Percentiles rank a stretch among this genome's conserved stretches.
These are phyloP conservation scores for Tichodroma muraria DNA, from an alignment of 2,113 vertebrate genomes.

Conservation along the genomic window DNA sequence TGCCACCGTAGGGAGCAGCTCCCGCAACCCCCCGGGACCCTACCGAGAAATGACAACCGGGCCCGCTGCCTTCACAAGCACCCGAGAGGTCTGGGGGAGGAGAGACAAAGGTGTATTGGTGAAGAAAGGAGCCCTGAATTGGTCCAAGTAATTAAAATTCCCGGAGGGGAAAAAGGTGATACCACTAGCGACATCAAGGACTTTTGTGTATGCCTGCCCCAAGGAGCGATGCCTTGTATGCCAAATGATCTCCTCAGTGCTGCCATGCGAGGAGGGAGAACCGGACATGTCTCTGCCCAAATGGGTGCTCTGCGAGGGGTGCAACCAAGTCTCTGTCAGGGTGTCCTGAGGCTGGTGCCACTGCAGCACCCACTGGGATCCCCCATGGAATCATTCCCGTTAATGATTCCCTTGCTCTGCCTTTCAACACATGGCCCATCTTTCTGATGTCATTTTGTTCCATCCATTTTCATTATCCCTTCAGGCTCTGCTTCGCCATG, in stretches of 20 bases:
- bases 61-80: accelerated
- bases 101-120: neutral
- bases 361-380: neutral
- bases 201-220: accelerated
- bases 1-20: neutral
- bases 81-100: too few relatives aligned
- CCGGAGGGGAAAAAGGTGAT: neutral
- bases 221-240: neutral
- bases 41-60: neutral
- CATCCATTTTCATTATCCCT: neutral
- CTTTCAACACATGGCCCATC: too few relatives aligned
- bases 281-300: neutral
- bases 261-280: accelerated
- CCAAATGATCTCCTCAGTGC: neutral
- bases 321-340: too few relatives aligned
- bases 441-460: neutral
- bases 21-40: neutral
- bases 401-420: neutral
- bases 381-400: accelerated
- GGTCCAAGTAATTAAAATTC: neutral
- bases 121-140: neutral
- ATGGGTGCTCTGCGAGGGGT: neutral
- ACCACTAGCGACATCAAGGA: neutral
- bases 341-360: accelerated
- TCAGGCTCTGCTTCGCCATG: neutral